Conservation (phyloP, 2,797 vertebrate species). For the Oreortyx pictus region DNA sequence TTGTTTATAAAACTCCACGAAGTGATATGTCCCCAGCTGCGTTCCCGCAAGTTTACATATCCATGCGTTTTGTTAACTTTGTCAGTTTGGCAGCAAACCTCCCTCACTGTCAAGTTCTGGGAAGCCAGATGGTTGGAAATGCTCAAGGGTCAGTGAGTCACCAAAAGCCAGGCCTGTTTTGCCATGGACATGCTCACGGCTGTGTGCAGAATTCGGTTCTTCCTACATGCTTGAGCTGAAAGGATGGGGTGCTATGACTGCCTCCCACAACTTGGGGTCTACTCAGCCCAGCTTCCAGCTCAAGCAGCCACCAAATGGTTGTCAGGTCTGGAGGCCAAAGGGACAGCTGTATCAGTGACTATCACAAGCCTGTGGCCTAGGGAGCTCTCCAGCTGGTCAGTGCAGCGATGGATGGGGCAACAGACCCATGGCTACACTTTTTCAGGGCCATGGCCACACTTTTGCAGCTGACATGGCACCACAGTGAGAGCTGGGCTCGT, state of each 20-base stretch:
- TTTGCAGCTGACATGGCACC: background rate
- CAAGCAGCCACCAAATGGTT: background rate
- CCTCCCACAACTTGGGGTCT: background rate
- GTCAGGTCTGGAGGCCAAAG: background rate
- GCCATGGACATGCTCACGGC: background rate
- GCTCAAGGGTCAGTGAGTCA: background rate
- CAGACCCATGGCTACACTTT: background rate
- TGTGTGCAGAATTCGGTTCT: background rate
- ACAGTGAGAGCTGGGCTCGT: background rate
- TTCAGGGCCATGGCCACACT: background rate
- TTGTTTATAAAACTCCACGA: slow-evolving; percentile 2
- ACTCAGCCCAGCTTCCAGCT: background rate
- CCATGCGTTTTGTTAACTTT: background rate
- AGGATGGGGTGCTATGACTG: rapidly evolving
- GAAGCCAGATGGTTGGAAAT: slow-evolving; percentile 27
- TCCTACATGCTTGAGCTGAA: rapidly evolving
- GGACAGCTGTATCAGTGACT: background rate
- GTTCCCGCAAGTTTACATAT: background rate
- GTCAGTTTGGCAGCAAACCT: background rate
- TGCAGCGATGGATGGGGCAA: background rate
- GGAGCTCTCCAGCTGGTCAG: background rate
- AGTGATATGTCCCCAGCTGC: background rate
- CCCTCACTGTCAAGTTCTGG: slow-evolving; percentile 2
- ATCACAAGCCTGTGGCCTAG: rapidly evolving
- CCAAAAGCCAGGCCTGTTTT: background rate